phyloP scores from a whole-genome alignment of 2,113 vertebrate species.

The Vimba vimba region DNA sequence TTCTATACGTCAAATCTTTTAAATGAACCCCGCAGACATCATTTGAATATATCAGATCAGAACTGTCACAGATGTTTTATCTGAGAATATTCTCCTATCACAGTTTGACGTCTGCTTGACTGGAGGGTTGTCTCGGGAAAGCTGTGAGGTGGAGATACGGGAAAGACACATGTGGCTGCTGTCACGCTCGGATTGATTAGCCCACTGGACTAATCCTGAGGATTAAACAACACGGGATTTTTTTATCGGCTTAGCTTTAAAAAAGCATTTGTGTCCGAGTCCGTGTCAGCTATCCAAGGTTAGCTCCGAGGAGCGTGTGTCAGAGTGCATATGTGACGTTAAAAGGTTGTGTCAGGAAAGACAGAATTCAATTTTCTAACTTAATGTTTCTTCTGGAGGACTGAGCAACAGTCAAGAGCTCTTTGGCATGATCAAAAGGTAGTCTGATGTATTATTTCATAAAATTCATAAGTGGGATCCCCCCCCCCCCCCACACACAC shows the following conservation, averaged over 20 bases:
- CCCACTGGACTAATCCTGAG: slow-evolving; percentile 55
- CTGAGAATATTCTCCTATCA: slow-evolving; percentile 33
- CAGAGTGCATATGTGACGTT: slow-evolving; percentile 8
- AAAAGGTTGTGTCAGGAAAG: slow-evolving; percentile 43
- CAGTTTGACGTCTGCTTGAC: slow-evolving; percentile 49
- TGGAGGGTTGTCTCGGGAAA: slow-evolving; percentile 47
- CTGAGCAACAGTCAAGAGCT: background rate
- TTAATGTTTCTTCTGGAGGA: slow-evolving; percentile 33
- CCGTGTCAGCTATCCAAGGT: slow-evolving; percentile 45
- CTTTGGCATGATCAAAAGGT: slow-evolving; percentile 24
- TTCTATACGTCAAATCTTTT: slow-evolving; percentile 11
- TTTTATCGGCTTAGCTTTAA: slow-evolving; percentile 49
- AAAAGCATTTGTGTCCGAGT: slow-evolving; percentile 46
- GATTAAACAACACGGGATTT: slow-evolving; percentile 53
- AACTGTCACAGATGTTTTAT: slow-evolving; percentile 49
- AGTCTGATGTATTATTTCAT: slow-evolving; percentile 26
- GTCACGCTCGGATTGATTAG: slow-evolving; percentile 60
- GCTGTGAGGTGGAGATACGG: slow-evolving; percentile 57
- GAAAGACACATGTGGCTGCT: slow-evolving; percentile 53
- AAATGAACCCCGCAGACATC: slow-evolving; percentile 7
- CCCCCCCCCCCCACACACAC: no score
- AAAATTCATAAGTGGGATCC: background rate
- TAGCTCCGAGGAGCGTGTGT: slow-evolving; percentile 36
- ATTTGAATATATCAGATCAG: slow-evolving; percentile 34
- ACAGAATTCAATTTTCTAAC: slow-evolving; percentile 34